Percentiles rank a stretch among this genome's conserved stretches.
phyloP scores from a whole-genome alignment of 2,888 invertebrate genomes.

The Stegophylla sp. region DNA sequence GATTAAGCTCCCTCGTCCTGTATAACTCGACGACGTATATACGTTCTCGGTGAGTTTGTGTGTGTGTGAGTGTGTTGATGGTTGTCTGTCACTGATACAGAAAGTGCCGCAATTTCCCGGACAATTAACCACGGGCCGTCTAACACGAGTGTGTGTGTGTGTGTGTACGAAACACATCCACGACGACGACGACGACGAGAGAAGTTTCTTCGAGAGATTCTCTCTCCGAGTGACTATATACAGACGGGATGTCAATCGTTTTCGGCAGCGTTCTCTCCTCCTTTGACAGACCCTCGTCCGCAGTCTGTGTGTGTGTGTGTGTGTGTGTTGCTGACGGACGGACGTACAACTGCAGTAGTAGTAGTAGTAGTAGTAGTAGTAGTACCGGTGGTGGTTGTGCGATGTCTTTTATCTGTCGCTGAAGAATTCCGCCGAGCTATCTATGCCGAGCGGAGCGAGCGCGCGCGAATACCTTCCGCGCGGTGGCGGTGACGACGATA shows the following conservation, averaged over 20 bases:
- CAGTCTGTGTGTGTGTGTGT: background rate
- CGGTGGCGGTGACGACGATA: background rate
- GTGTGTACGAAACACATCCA: constrained; percentile 12
- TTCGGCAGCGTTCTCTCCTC: constrained; percentile 1
- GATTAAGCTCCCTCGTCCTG: constrained; percentile 23
- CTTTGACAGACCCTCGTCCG: constrained; percentile 37
- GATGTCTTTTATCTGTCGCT: constrained; percentile 56
- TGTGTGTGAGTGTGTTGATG: constrained; percentile 1
- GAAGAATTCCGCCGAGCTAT: constrained; percentile 31
- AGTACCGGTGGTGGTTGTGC: background rate
- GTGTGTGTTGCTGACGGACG: background rate
- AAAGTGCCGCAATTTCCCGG: constrained; percentile 55
- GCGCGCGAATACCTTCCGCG: background rate
- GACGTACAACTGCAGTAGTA: background rate
- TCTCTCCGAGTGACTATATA: background rate
- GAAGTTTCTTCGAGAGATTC: constrained; percentile 30
- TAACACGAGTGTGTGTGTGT: constrained; percentile 26
- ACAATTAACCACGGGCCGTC: constrained; percentile 57
- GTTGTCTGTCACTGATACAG: constrained; percentile 56
- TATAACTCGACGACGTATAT: background rate
- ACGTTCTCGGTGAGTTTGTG: background rate
- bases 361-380: too few relatives aligned
- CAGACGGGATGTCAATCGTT: constrained; percentile 43
- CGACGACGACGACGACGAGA: background rate
- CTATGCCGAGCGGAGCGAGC: too few relatives aligned